A percentile compares a stretch with the other conserved stretches of the same genome.
These are phyloP conservation scores for Lucifuga dentata DNA, from an alignment of 2,113 vertebrate genomes.

Conservation along the genomic window DNA sequence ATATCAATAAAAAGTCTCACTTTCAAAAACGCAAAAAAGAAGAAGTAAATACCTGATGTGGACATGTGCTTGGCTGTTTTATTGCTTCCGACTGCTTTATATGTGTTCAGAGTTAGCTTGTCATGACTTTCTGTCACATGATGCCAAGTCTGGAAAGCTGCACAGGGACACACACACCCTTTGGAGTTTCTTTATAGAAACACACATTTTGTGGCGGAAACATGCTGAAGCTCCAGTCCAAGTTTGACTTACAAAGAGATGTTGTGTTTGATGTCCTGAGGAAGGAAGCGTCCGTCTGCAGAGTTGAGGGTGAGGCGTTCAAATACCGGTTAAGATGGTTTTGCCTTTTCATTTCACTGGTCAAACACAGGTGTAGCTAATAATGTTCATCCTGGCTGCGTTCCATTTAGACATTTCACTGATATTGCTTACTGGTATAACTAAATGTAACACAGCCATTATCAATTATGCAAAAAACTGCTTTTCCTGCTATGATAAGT, in stretches of 20 bases:
- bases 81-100: conserved; percentile 2
- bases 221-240: conserved; percentile 67
- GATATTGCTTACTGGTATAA: too few relatives aligned
- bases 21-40: conserved; percentile 5
- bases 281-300: conserved; percentile 73
- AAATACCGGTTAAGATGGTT: conserved; percentile 14
- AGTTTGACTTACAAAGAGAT: conserved; percentile 75
- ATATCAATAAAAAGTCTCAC: conserved; percentile 37
- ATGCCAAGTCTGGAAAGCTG: conserved; percentile 17
- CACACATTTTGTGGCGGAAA: background rate
- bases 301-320: conserved; percentile 75
- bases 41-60: background rate
- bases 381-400: too few relatives aligned
- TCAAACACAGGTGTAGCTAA: too few relatives aligned
- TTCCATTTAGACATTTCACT: too few relatives aligned
- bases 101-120: background rate
- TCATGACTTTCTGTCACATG: conserved; percentile 63
- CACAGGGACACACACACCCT: background rate
- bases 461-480: too few relatives aligned
- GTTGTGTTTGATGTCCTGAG: conserved; percentile 69
- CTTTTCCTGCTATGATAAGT: too few relatives aligned
- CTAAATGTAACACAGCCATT: too few relatives aligned
- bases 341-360: too few relatives aligned
- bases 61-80: background rate
- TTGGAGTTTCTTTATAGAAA: background rate